Evolutionary conservation across 2,113 vertebrate species (phyloP).

Genomic region (Dipodomys ordii): DNA sequence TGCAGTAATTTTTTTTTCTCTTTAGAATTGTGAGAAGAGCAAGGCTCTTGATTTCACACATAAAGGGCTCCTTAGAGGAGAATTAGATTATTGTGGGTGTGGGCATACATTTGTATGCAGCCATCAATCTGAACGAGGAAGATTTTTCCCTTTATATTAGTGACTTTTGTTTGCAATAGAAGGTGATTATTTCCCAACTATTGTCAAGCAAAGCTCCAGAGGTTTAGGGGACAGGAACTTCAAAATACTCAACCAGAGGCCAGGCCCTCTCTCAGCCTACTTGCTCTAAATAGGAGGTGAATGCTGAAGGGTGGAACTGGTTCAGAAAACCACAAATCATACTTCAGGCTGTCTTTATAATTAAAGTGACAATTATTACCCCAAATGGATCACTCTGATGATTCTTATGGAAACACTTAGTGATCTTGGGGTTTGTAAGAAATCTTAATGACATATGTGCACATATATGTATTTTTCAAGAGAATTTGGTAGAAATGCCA

Average conservation of each 20-base stretch:
- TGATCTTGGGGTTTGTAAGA: constrained; percentile 27
- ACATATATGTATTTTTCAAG: constrained; percentile 17
- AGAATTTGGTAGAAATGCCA: not conserved
- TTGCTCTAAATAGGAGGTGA: constrained; percentile 24
- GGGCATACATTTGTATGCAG: not conserved
- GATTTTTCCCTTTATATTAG: constrained; percentile 47
- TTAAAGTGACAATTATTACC: constrained; percentile 52
- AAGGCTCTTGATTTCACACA: too few relatives aligned
- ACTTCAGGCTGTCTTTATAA: constrained; percentile 19
- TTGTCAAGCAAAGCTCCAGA: constrained; percentile 33
- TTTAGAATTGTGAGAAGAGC: constrained; percentile 26
- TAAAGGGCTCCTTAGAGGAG: not conserved
- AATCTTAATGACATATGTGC: not conserved
- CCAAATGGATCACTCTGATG: constrained; percentile 24
- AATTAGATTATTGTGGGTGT: constrained; percentile 52
- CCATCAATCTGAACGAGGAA: constrained; percentile 63
- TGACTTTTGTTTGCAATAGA: constrained; percentile 63
- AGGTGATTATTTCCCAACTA: constrained; percentile 48
- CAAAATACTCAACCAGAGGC: constrained; percentile 30
- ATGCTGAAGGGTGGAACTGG: constrained; percentile 6
- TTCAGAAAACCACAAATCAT: constrained; percentile 54
- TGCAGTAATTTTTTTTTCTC: constrained; percentile 34
- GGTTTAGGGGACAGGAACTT: constrained; percentile 40
- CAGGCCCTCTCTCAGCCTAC: not conserved
- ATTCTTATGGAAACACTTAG: constrained; percentile 33